Percentiles rank a stretch among this genome's conserved stretches.
These are phyloP conservation scores for Phalloptychus januarius DNA, from an alignment of 2,797 vertebrate genomes.

Conservation along the genomic window DNA sequence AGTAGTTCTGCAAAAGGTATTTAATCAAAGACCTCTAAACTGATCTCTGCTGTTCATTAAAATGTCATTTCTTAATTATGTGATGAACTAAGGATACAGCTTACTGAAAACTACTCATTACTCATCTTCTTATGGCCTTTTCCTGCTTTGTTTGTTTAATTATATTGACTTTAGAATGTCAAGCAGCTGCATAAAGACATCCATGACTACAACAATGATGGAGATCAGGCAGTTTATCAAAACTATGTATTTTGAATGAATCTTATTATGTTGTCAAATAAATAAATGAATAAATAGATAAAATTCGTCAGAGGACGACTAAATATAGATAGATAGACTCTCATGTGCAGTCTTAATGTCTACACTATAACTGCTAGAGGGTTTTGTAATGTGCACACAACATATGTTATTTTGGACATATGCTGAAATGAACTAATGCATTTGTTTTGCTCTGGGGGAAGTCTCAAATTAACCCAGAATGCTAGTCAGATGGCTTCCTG, in stretches of 20 bases:
- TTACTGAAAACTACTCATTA: not conserved
- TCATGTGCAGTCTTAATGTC: not conserved
- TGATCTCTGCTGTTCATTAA: not conserved
- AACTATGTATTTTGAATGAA: not conserved
- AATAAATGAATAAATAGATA: not conserved
- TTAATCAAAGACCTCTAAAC: not conserved
- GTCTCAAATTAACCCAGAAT: conserved; percentile 16
- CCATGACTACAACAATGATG: not conserved
- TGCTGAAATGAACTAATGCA: conserved; percentile 15
- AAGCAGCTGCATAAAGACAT: not conserved
- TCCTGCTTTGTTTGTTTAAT: not conserved
- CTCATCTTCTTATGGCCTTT: not conserved
- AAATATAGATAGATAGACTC: not conserved
- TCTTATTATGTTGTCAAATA: not conserved
- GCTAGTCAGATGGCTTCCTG: conserved; percentile 11
- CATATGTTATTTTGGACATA: conserved; percentile 6
- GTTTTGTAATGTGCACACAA: not conserved
- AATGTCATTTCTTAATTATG: conserved; percentile 9
- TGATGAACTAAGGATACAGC: not conserved
- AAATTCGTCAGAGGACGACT: not conserved
- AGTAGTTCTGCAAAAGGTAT: not conserved
- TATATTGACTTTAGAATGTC: not conserved
- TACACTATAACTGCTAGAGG: not conserved
- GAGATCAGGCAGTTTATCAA: not conserved
- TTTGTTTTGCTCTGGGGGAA: conserved; percentile 6